phyloP scores from a whole-genome alignment of 2,888 invertebrate species.

The Drosophila colorata region DNA sequence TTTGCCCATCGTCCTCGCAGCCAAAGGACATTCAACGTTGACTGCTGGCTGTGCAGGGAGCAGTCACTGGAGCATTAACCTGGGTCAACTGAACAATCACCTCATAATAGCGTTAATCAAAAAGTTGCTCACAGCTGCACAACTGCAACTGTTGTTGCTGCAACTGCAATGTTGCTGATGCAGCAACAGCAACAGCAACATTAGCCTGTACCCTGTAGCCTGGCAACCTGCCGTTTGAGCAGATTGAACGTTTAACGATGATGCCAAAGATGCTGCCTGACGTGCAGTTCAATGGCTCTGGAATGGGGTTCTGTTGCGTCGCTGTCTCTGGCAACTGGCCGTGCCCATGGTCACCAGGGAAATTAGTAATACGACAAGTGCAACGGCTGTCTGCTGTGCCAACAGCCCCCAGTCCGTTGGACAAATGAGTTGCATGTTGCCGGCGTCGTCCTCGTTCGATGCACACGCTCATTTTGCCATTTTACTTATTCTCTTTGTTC shows the following conservation, averaged over 20 bases:
- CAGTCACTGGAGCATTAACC: slow-evolving; percentile 64
- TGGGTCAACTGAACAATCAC: slow-evolving; percentile 77
- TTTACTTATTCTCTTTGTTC: slow-evolving; percentile 77
- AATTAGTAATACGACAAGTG: slow-evolving; percentile 82
- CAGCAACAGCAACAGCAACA: slow-evolving; percentile 28
- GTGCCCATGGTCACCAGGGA: slow-evolving; percentile 74
- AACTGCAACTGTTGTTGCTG: slow-evolving; percentile 31
- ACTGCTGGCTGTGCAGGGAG: slow-evolving; percentile 9
- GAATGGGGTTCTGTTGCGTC: slow-evolving; percentile 5
- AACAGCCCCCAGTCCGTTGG: slow-evolving; percentile 26
- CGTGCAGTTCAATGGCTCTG: slow-evolving; percentile 46
- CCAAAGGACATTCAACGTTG: slow-evolving; percentile 40
- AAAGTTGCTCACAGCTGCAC: slow-evolving; percentile 59
- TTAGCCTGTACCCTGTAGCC: background rate
- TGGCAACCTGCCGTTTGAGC: slow-evolving; percentile 31
- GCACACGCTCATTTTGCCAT: slow-evolving; percentile 42
- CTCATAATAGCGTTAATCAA: slow-evolving; percentile 81
- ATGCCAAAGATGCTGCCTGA: slow-evolving; percentile 36
- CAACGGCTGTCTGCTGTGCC: slow-evolving; percentile 47
- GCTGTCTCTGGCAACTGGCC: slow-evolving; percentile 34
- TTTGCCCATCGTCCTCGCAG: slow-evolving; percentile 50
- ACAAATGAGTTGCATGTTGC: slow-evolving; percentile 78
- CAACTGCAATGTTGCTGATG: slow-evolving; percentile 43
- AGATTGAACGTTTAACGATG: slow-evolving; percentile 75
- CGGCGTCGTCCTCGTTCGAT: slow-evolving; percentile 27